phyloP scores from a whole-genome alignment of 2,888 invertebrate species.

The Baronia brevicornis region DNA sequence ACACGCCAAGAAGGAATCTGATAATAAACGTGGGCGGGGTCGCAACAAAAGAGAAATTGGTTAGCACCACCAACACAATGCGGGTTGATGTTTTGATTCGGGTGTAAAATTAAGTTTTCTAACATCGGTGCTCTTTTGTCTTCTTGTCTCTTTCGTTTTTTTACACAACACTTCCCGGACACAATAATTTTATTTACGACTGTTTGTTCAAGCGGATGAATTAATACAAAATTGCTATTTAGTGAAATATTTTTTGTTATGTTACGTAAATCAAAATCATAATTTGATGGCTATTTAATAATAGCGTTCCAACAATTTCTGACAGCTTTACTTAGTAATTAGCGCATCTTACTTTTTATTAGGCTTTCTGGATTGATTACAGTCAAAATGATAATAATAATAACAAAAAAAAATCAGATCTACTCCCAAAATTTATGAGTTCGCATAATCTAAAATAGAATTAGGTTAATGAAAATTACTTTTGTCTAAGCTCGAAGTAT shows the following conservation, averaged over 20 bases:
- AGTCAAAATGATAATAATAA: no score
- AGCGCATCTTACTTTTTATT: no score
- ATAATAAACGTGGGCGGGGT: conserved; percentile 70
- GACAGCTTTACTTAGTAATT: no score
- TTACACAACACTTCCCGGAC: conserved; percentile 41
- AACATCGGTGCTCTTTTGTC: conserved; percentile 50
- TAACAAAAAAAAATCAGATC: no score
- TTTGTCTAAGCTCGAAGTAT: no score
- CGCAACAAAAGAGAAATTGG: conserved; percentile 66
- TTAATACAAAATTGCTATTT: conserved; percentile 10
- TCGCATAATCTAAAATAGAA: no score
- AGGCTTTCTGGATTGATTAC: no score
- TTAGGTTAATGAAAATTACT: no score
- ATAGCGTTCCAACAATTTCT: neutral
- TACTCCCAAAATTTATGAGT: no score
- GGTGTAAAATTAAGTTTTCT: conserved; percentile 71
- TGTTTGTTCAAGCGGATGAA: conserved; percentile 50
- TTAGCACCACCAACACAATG: conserved; percentile 66
- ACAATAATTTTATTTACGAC: conserved; percentile 31
- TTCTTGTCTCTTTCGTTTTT: conserved; percentile 42
- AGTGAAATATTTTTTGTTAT: conserved; percentile 10
- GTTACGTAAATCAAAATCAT: conserved; percentile 18
- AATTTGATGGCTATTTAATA: conserved; percentile 15
- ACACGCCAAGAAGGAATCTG: conserved; percentile 67
- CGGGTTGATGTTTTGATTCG: conserved; percentile 58